Base-by-base conservation (phyloP, 1,140 invertebrate species). In the Diabrotica undecimpunctata region DNA sequence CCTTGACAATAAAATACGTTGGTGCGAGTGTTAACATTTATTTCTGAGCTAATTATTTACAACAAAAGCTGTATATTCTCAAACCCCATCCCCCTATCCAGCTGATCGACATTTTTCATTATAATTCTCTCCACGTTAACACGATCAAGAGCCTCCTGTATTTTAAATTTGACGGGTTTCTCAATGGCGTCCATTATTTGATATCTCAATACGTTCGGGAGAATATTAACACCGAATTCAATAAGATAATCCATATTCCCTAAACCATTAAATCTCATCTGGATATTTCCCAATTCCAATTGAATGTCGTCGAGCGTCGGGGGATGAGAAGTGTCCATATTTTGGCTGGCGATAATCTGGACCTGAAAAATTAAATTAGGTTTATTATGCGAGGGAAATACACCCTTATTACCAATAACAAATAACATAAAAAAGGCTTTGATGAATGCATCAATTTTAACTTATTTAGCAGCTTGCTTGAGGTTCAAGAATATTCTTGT, bases 171-270 rank as follows among this genome's bases (percentile, higher is more conserved):
- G 4, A 92, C 78, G 0, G 90, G 90, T 59, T 85, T 85, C 78
- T 93, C 91, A 7, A 92, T 76, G 5, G 90, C 90, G 74, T 92
- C 89, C 83, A 92, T 89, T 66, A 94, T 92, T 79, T 93, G 90
- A 79, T 91, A 90, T 66, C 92, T 82, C 59, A 94, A 80, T 54
- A 94, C 78, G 82, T 94, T 94, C 2, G 92, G 91, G 52, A 93
- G 67, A 66, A 94, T 81, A 75, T 94, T 94, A 0, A 93, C 81
- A 2, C 80, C 83, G 62, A 90, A 87, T 80, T 94, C 92, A 53
- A 92, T 80, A 5, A 90, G 69, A 75, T 93, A 94, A 78, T 94
- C 92, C 11, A 91, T 54, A 0, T 90, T 92, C 46, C 92, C 91
- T 0, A 90, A 87, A 5, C 92, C 92, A 69, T 93, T 82, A 72